phyloP scores from a whole-genome alignment of 2,113 vertebrate genomes.

The Misgurnus mizolepis region DNA sequence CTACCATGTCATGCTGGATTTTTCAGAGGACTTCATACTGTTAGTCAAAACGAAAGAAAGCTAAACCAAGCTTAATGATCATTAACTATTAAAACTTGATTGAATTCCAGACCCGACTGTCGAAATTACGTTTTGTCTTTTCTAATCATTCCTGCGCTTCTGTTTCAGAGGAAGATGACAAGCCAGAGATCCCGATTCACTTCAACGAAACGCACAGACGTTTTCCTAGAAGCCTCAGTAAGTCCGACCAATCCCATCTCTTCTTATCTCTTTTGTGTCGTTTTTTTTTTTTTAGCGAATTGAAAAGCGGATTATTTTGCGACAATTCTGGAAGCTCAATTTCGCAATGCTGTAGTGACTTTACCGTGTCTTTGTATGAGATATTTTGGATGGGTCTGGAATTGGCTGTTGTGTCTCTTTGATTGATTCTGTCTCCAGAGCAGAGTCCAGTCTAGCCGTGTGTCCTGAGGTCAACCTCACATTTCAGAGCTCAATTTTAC shows the following conservation, averaged over 20 bases:
- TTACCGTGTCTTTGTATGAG: slow-evolving; percentile 41
- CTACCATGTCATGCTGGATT: too few relatives aligned
- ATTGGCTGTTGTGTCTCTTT: neutral
- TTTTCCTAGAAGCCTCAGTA: slow-evolving; percentile 49
- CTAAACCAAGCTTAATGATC: neutral
- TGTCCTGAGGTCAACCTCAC: slow-evolving; percentile 47
- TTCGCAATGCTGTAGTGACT: slow-evolving; percentile 40
- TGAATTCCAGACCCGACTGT: neutral
- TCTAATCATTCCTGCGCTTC: neutral
- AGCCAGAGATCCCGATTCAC: slow-evolving; percentile 25
- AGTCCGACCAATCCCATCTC: slow-evolving; percentile 32
- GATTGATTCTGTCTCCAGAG: slow-evolving; percentile 28
- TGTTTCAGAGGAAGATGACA: slow-evolving; percentile 51
- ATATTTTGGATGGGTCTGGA: neutral
- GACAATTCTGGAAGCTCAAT: slow-evolving; percentile 27
- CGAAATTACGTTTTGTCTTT: neutral
- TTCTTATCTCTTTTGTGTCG: slow-evolving; percentile 32
- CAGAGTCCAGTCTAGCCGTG: slow-evolving; percentile 36
- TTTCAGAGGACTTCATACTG: too few relatives aligned
- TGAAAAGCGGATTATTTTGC: slow-evolving; percentile 52
- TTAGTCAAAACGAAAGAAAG: too few relatives aligned
- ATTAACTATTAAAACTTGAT: neutral
- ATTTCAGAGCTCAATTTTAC: slow-evolving; percentile 35
- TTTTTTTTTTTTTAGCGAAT: neutral
- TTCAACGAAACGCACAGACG: slow-evolving; percentile 45